Evolutionary conservation across 2,888 invertebrate genomes (phyloP).

Genomic region (Dasypogon diadema): DNA sequence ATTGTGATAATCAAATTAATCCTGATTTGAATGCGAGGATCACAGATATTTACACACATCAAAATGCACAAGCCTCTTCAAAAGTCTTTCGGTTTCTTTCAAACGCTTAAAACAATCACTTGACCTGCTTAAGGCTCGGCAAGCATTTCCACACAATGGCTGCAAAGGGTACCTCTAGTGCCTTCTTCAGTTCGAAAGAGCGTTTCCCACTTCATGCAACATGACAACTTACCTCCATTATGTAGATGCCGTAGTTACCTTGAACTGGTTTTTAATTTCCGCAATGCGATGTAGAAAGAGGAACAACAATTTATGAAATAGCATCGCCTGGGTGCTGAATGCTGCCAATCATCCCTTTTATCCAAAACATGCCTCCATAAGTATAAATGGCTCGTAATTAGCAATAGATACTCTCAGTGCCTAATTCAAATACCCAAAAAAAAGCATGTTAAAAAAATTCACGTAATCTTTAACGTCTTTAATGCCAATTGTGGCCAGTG

Average conservation of each 20-base stretch:
- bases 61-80: not conserved
- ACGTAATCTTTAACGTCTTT: too few relatives aligned
- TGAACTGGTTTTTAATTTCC: too few relatives aligned
- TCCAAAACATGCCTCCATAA: too few relatives aligned
- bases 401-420: too few relatives aligned
- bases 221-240: not conserved
- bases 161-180: not conserved
- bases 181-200: not conserved
- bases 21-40: not conserved
- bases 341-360: too few relatives aligned
- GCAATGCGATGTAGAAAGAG: too few relatives aligned
- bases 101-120: not conserved
- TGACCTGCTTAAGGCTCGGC: not conserved
- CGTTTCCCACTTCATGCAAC: not conserved
- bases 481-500: too few relatives aligned
- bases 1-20: not conserved
- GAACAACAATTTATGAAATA: too few relatives aligned
- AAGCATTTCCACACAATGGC: slow-evolving; percentile 8
- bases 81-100: not conserved
- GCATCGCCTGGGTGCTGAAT: too few relatives aligned
- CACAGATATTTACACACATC: not conserved
- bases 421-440: too few relatives aligned
- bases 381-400: too few relatives aligned
- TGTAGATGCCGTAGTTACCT: not conserved
- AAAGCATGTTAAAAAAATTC: too few relatives aligned